phyloP scores from a whole-genome alignment of 2,113 vertebrate genomes.

The Neolamprologus hecqui region DNA sequence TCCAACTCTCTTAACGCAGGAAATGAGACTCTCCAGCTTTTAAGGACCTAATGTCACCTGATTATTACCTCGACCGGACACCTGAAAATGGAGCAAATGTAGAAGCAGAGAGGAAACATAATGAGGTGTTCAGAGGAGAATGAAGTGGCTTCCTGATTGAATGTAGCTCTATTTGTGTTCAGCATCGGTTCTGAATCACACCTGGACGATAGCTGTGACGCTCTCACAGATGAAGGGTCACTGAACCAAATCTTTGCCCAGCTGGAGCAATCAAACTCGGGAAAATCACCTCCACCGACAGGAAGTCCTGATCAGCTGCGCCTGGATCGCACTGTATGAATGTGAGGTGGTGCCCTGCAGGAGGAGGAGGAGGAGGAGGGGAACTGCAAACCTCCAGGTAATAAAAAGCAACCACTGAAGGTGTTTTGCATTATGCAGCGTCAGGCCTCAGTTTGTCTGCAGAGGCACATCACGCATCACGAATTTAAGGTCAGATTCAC shows the following conservation, averaged over 20 bases:
- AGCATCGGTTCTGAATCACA: not conserved
- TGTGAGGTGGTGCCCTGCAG: not conserved
- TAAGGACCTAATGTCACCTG: not conserved
- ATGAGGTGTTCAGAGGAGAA: not conserved
- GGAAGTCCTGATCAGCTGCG: not conserved
- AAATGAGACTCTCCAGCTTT: not conserved
- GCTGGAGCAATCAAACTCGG: not conserved
- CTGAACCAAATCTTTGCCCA: not conserved
- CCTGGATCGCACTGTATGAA: not conserved
- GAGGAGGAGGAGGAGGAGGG: not conserved
- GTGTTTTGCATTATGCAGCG: slow-evolving; percentile 12
- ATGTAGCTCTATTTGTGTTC: not conserved
- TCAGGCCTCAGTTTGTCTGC: not conserved
- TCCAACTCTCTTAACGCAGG: not conserved
- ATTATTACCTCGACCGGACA: not conserved
- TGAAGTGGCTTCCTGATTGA: not conserved
- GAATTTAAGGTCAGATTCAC: slow-evolving; percentile 3
- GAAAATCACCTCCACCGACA: not conserved
- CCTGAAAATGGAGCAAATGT: not conserved
- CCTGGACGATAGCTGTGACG: not conserved
- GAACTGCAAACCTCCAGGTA: not conserved
- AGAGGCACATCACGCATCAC: not conserved
- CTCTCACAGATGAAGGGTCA: not conserved
- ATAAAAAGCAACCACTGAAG: not conserved
- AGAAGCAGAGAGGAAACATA: not conserved